Base-by-base conservation (phyloP, 2,888 invertebrate species). In the Macrostomum cliftonense region DNA sequence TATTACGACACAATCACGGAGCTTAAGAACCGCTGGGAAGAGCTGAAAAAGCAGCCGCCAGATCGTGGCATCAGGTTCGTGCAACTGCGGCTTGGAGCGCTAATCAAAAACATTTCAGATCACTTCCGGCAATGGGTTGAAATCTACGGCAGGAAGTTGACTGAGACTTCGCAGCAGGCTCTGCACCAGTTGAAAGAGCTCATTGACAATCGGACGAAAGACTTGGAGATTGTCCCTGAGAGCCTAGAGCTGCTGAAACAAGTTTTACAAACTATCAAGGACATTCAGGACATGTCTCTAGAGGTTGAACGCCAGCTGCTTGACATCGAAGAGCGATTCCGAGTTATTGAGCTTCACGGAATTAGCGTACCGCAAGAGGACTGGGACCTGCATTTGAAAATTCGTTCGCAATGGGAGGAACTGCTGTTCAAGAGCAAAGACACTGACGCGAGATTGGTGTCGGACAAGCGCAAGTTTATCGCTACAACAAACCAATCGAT, bases 1-100 rank as follows among this genome's bases (percentile, higher is more conserved):
- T 84, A 80, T 66, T 85, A 88, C 60, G 82, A 85, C 59, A 82
- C 82, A 64, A 81, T 89, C 60, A 79, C 80, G 65, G 83, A 81
- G 66, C 88, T 84, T 67, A 78, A 79, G 58, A 78, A 79, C 55
- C 78, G 83, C 9, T 77, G 82, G 16, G 73, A 77, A 2, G 80
- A 81, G 54, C 69, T 84, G 45, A 67, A 76, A 12, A 68, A 55
- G 14, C 55, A 59, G 51, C 59, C 61, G 9, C 39, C 63, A 63
- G 40, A 50, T 19, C 36, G 20, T 28, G 38, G 28, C 20, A 54
- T 52, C 19, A 20, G 39, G 12, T 52, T 46, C 12, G 62, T 68
- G 48, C 59, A 71, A 43, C n/a, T 53, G n/a, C 17, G 42, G 11
- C 76, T 88, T 37, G 82, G 84, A 69, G 81, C 82, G 0, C 73